These are phyloP conservation scores for Gavialis gangeticus DNA, from an alignment of 2,113 vertebrate species.

Conservation along the genomic window DNA sequence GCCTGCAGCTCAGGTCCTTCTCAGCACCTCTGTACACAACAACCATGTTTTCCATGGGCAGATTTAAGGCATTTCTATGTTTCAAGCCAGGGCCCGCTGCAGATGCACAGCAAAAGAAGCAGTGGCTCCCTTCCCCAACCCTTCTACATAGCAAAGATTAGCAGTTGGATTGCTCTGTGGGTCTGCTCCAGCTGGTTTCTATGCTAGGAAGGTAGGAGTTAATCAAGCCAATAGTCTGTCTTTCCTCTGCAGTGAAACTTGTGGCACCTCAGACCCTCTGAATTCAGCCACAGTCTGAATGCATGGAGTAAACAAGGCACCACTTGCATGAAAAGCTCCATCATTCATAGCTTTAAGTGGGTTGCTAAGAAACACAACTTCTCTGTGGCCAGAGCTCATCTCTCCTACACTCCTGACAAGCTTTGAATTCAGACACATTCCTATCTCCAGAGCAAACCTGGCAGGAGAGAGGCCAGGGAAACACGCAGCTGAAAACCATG, in stretches of 20 bases:
- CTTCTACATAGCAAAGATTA: neutral
- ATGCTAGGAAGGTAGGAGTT: neutral
- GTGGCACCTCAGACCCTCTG: neutral
- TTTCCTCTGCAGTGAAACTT: neutral
- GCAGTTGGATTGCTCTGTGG: neutral
- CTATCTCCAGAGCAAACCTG: neutral
- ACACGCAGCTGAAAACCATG: too few species aligned
- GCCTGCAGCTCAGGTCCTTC: neutral
- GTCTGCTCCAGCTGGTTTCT: neutral
- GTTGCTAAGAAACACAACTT: neutral
- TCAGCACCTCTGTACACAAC: neutral
- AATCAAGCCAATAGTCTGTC: neutral
- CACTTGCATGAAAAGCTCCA: neutral
- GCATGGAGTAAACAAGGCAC: neutral
- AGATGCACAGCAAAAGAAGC: neutral
- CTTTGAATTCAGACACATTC: neutral
- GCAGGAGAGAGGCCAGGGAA: rapidly evolving
- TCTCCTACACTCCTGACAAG: too few species aligned
- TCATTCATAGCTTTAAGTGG: neutral
- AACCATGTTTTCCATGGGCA: too few species aligned
- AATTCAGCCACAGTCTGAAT: neutral
- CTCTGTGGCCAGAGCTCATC: too few species aligned
- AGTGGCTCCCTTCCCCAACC: neutral
- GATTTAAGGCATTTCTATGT: neutral
- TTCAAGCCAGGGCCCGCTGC: neutral